Base-by-base conservation (phyloP, 2,888 invertebrate species). In the Lepidochrysops patricia region DNA sequence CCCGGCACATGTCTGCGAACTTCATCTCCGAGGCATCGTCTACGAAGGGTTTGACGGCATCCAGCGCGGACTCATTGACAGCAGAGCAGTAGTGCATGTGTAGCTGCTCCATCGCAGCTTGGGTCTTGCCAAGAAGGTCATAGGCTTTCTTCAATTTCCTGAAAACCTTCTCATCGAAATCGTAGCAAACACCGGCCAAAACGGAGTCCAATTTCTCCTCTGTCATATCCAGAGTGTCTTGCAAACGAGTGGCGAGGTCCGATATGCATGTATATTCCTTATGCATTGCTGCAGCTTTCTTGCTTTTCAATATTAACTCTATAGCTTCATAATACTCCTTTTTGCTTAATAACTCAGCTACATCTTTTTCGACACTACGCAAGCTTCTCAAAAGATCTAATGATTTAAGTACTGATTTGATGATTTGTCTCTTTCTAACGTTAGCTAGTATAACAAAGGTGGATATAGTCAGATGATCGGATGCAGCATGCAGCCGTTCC, bases 21-120 rank as follows among this genome's bases (percentile, higher is more conserved):
- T 96, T 90, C 66, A 77, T 67, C 50, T 89, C 88, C 0, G 70
- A 64, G 0, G 69, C 62, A 12, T 80, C 76, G 0, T 72, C 73
- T 1, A 80, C 89, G 70, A 91, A 91, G 0, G 88, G 87, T 62
- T 90, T 91, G 0, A 93, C 83, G 0, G 92, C 90, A 50, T 90
- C 90, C 25, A 92, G 91, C 0, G 96, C 94, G 0, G 94, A 92
- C 64, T 94, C 95, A 67, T 96, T 98, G 13, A 98, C 96, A 0
- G 97, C 96, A 43, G 97, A 97, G 0, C 97, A 95, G 72, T 97
- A 98, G 77, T 98, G 97, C 92, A 98, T 97, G 69, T 97, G 96
- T 7, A 98, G 81, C 77, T 98, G 97, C 78, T 98, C 98, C 93
- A 98, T 95, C 0, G 97, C 97, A 1, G 95, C 94, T 81, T 97